Evolutionary conservation across 2,797 vertebrate species (phyloP), one percentile per base, ranked within the genome.

Genomic region (Anguilla obscura): DNA sequence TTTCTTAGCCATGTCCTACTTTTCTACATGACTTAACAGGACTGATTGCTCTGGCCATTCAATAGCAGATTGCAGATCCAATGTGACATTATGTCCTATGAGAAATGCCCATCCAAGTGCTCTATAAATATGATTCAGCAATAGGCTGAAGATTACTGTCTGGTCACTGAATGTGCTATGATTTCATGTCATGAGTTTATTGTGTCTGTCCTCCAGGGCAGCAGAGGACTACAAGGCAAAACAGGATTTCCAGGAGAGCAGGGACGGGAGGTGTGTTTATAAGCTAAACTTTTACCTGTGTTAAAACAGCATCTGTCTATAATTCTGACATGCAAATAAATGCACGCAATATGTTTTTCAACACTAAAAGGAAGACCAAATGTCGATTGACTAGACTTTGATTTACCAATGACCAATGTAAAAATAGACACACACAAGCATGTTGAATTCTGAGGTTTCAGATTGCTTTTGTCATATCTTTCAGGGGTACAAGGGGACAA

Each of bases 401-500:
- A 74, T 74, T 74, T 36, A 36, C 27, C 63, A 7, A 36, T 74
- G 30, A 36, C 71, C 30, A 74, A 33, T 74, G 54, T 14, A 56
- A 74, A 36, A 74, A 71, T 9, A 33, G 71, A 74, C 14, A 36
- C 0, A 52, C 16, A 1, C 58, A 66, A 27, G 30, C 56, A 60
- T 18, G 45, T 76, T 27, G 36, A 48, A 27, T 8, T 12, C 33
- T 76, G 14, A 79, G 48, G 33, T 30, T 71, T 18, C 18, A 71
- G 5, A 87, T 10, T 0, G 1, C 82, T 0, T 0, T 45, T 74
- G 24, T 88, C 4, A 86, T 86, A 45, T 54, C 30, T 91, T 90
- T 90, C 33, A 97, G 96, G 96, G 97, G 48, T 96, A 96, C 89
- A 96, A 95, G 93, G 97, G 97, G 89, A 93, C 93, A 74, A 97